A percentile compares a stretch with the other conserved stretches of the same genome.
These are phyloP conservation scores for Tinea trinotella DNA, from an alignment of 2,888 invertebrate genomes.

Conservation along the genomic window DNA sequence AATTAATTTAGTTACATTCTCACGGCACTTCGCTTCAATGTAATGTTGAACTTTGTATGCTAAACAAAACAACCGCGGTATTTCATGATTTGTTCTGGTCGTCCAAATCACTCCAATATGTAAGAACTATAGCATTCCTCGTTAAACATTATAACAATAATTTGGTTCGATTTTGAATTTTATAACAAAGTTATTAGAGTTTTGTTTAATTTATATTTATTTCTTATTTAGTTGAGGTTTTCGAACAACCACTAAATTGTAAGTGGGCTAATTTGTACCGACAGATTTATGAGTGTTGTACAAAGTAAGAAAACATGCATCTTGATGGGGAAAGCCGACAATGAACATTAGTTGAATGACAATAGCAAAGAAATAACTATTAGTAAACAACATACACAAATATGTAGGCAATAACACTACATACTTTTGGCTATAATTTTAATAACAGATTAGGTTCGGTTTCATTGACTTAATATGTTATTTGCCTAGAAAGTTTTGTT, in stretches of 20 bases:
- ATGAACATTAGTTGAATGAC: background rate
- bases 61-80: conserved; percentile 39
- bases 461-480: too few relatives aligned
- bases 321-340: conserved; percentile 1
- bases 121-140: background rate
- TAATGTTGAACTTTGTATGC: conserved; percentile 23
- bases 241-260: conserved; percentile 29
- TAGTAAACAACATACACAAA: too few relatives aligned
- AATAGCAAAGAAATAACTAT: background rate
- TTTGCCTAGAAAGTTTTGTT: too few relatives aligned
- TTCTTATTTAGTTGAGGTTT: background rate
- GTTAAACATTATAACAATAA: background rate
- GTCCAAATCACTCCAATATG: conserved; percentile 22
- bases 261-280: conserved; percentile 42
- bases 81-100: conserved; percentile 33
- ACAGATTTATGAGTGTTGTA: conserved; percentile 45
- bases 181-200: background rate
- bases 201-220: too few relatives aligned
- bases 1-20: conserved; percentile 26
- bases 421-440: too few relatives aligned
- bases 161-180: background rate
- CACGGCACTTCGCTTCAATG: conserved; percentile 38
- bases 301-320: conserved; percentile 16
- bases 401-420: too few relatives aligned
- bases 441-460: too few relatives aligned